phyloP scores from a whole-genome alignment of 1,140 invertebrate genomes.

The Ridgeia piscesae region DNA sequence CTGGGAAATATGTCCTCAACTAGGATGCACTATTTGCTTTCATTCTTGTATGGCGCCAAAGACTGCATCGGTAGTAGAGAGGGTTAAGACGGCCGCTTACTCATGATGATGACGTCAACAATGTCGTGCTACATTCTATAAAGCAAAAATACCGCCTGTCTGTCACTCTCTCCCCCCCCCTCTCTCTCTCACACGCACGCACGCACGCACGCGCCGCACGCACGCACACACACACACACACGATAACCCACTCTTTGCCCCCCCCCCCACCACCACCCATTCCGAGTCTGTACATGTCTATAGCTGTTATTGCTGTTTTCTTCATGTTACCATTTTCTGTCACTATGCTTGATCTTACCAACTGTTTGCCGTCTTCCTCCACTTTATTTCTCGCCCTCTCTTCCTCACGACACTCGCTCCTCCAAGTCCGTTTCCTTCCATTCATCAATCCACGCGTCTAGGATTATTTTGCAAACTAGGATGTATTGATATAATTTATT shows the following conservation, averaged over 20 bases:
- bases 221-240: no score
- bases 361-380: no score
- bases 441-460: neutral
- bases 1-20: neutral
- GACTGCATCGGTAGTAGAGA: no score
- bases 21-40: neutral
- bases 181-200: neutral
- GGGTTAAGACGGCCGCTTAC: neutral
- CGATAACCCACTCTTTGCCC: no score
- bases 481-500: neutral
- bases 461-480: neutral
- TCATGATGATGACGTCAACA: neutral
- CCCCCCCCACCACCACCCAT: no score
- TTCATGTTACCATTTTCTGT: no score
- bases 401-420: neutral
- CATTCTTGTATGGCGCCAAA: no score
- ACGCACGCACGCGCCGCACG: no score
- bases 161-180: neutral
- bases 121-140: neutral
- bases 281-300: no score
- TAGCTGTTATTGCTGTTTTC: no score
- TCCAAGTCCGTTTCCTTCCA: neutral
- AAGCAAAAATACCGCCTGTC: neutral
- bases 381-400: neutral
- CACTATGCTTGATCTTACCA: no score